Percentiles rank a stretch among this genome's conserved stretches.
These are phyloP conservation scores for Isurus oxyrinchus DNA, from an alignment of 2,113 vertebrate genomes.

Conservation along the genomic window DNA sequence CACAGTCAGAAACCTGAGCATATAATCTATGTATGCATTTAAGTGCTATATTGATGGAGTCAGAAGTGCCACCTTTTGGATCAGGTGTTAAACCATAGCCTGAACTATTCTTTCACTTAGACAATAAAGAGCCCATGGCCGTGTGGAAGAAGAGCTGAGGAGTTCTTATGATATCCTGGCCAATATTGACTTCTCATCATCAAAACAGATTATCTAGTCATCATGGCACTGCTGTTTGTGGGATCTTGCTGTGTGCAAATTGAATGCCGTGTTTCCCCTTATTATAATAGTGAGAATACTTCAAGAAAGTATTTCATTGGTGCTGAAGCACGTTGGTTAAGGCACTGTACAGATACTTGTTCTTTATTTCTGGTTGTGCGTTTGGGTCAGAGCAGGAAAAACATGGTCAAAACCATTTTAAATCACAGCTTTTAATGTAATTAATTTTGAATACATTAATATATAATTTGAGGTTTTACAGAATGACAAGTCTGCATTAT, in stretches of 20 bases:
- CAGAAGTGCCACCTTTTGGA: background rate
- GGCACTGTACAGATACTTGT: background rate
- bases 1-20: background rate
- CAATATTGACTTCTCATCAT: background rate
- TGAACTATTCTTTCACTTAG: background rate
- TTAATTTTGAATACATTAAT: background rate
- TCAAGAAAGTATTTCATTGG: background rate
- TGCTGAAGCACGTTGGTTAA: background rate
- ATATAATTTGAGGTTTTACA: background rate
- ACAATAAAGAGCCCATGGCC: background rate
- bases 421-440: background rate
- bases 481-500: background rate
- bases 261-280: background rate
- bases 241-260: background rate
- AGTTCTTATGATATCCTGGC: background rate
- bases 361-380: background rate
- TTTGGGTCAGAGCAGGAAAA: background rate
- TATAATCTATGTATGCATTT: background rate
- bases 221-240: background rate
- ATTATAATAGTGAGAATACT: background rate
- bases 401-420: background rate
- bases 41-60: background rate
- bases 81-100: background rate
- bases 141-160: background rate
- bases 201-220: background rate